These are phyloP conservation scores for Ramazzottius varieornatus DNA, from an alignment of 2,888 invertebrate genomes.

Conservation along the genomic window DNA sequence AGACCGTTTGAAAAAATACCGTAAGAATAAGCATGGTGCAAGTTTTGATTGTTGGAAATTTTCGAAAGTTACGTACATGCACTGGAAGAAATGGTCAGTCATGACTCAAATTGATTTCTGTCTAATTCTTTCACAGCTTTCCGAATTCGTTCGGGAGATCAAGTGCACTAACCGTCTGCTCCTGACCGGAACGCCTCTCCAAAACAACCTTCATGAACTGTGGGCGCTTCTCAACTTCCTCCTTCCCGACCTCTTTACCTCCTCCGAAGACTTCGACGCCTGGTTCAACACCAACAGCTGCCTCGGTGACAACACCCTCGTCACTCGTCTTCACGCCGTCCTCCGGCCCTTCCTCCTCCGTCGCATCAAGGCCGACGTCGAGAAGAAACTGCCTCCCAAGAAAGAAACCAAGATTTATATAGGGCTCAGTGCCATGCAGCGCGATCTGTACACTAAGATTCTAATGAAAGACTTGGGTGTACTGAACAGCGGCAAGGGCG, in stretches of 20 bases:
- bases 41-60: too few relatives aligned
- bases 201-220: conserved; percentile 90
- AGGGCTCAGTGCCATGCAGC: conserved; percentile 90
- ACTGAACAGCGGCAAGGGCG: conserved; percentile 69
- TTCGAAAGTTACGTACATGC: too few relatives aligned
- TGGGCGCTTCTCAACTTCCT: conserved; percentile 94
- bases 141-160: conserved; percentile 80
- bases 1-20: too few relatives aligned
- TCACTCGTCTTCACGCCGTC: conserved; percentile 64
- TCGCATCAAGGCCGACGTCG: conserved; percentile 86
- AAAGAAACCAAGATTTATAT: conserved; percentile 83
- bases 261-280: conserved; percentile 86
- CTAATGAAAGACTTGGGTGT: conserved; percentile 96
- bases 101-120: too few relatives aligned
- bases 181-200: conserved; percentile 84
- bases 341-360: conserved; percentile 77
- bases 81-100: too few relatives aligned
- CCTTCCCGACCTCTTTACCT: conserved; percentile 88
- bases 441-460: conserved; percentile 94
- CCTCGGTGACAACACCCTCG: conserved; percentile 62
- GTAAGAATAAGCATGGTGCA: too few relatives aligned
- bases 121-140: conserved; percentile 32
- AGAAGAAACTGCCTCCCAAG: conserved; percentile 80
- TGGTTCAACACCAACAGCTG: conserved; percentile 95
- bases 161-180: conserved; percentile 80